Conservation (phyloP, 2,797 vertebrate species). For the Phaenicophaeus curvirostris region DNA sequence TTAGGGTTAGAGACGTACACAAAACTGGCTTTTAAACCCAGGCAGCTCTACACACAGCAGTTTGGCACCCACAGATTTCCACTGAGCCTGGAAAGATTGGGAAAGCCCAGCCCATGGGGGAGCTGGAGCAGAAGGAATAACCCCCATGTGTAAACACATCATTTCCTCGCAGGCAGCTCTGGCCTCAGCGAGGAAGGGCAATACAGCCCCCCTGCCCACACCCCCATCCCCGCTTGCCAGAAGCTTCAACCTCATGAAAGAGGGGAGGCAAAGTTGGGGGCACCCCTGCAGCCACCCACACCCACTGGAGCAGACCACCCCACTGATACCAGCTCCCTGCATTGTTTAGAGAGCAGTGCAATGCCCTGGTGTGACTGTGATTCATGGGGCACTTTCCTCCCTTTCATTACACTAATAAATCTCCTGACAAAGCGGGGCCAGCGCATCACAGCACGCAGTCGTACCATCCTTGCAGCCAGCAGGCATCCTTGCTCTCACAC, state of each 20-base stretch:
- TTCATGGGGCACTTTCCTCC: neutral
- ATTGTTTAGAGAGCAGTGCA: neutral
- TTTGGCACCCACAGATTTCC: neutral
- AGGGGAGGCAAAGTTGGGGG: neutral
- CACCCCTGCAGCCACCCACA: neutral
- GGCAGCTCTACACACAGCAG: neutral
- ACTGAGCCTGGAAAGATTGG: neutral
- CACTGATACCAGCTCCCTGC: neutral
- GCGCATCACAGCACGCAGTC: neutral
- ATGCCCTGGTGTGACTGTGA: neutral
- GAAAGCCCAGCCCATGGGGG: neutral
- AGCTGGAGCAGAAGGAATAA: neutral
- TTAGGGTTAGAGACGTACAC: neutral
- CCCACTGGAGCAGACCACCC: neutral
- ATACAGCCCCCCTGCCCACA: neutral
- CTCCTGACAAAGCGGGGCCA: neutral
- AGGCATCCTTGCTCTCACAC: neutral
- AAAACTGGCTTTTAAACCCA: neutral
- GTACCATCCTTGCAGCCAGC: neutral
- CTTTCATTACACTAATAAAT: neutral
- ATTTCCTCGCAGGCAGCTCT: neutral
- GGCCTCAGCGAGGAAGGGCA: rapidly evolving
- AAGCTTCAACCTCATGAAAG: neutral
- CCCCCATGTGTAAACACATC: neutral
- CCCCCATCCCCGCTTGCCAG: neutral